Evolutionary conservation across 2,113 vertebrate genomes (phyloP).

Genomic region (Oreochromis niloticus): DNA sequence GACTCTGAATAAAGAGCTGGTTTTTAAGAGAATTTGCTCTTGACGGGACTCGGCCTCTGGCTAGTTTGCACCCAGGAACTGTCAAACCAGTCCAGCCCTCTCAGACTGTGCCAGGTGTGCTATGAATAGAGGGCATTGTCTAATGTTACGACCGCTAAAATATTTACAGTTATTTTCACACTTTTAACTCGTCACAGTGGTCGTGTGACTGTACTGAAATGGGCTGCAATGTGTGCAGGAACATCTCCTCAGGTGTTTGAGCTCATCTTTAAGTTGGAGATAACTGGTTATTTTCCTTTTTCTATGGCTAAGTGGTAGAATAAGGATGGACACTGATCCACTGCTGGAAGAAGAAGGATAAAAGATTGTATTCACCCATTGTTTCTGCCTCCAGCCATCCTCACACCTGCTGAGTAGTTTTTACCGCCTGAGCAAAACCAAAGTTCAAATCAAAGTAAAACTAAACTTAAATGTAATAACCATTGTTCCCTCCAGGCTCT

Average conservation of each 20-base stretch:
- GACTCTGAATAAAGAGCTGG: neutral
- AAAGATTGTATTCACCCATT: neutral
- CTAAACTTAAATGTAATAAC: neutral
- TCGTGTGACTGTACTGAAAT: neutral
- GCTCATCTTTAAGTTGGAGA: neutral
- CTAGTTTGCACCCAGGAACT: neutral
- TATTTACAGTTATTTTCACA: neutral
- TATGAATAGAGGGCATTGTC: neutral
- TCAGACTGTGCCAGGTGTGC: neutral
- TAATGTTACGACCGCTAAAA: neutral
- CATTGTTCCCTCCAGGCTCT: neutral
- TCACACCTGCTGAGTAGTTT: neutral
- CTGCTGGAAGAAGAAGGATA: neutral
- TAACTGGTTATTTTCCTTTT: neutral
- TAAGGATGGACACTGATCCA: neutral
- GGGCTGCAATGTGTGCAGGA: neutral
- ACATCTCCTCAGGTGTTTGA: neutral
- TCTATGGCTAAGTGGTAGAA: neutral
- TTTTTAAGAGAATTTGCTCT: neutral
- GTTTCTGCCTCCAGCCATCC: neutral
- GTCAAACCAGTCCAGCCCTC: neutral
- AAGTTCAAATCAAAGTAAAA: neutral
- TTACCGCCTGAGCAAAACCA: neutral
- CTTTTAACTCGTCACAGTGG: neutral
- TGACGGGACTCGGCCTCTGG: neutral